Evolutionary conservation across 2,888 invertebrate genomes (phyloP), one percentile per base, ranked within the genome.

Genomic region (Trichogramma evanescens): DNA sequence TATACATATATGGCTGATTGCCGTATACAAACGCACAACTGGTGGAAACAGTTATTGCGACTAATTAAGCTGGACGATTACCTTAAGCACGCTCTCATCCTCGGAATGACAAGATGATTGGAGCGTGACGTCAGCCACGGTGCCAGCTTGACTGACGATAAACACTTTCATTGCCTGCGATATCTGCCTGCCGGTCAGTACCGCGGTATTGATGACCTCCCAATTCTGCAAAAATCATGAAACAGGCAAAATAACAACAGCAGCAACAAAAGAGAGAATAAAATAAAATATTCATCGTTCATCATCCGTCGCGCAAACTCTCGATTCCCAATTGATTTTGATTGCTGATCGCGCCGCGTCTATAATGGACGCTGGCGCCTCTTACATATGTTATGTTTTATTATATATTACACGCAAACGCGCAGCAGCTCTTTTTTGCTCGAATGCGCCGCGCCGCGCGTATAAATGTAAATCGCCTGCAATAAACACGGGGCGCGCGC

Each of bases 1-100:
- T 51, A 26, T 26, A 26, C 45, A 54, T 6, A 50, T 6, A 26
- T 48, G 38, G 43, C 26, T 50, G 58, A 62, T 58, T 50, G 52
- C 42, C 13, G 26, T 56, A 26, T 26, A 26, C 26, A 26, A 26
- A 26, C 26, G 26, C 26, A 26, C 26, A 26, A 26, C 26, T 26
- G 26, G 26, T 26, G 26, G 26, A 26, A 26, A 26, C 26, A 26
- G 26, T 26, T 26, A 26, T 26, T 26, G 26, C 26, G 26, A 26
- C 26, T 26, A 26, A 26, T 26, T 26, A 26, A 45, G n/a, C 8
- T 8, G n/a, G 45, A n/a, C n/a, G 44, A 70, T 76, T 81, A 95
- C 97, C 88, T 97, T 96, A 60, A 97, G 85, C 41, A 95, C 95
- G 73, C 94, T 94, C 78, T 95, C 94, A 77, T 97, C 95, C 71